Percentiles rank a stretch among this genome's conserved stretches.
phyloP scores from a whole-genome alignment of 1,140 invertebrate genomes.

The Lordiphosa mommai region DNA sequence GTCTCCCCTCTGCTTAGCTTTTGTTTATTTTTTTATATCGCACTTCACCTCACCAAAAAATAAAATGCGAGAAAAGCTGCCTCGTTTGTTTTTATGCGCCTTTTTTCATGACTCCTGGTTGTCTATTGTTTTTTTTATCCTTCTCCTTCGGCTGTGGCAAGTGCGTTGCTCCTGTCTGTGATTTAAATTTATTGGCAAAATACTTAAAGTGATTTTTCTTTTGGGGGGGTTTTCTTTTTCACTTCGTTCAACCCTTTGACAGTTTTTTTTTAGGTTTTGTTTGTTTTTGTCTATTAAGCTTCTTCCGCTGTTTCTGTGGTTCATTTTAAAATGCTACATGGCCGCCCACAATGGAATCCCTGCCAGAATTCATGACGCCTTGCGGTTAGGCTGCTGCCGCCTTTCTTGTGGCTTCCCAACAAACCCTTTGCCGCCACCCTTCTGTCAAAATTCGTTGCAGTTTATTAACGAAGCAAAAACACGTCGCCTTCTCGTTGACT shows the following conservation, averaged over 20 bases:
- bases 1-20: slow-evolving; percentile 6
- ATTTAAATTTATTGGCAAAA: slow-evolving; percentile 79
- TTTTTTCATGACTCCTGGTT: slow-evolving; percentile 3
- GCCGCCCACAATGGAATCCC: slow-evolving; percentile 32
- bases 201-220: slow-evolving; percentile 65
- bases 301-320: slow-evolving; percentile 19
- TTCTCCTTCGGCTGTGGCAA: neutral
- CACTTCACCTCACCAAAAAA: slow-evolving; percentile 13
- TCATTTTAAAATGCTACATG: slow-evolving; percentile 55
- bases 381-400: slow-evolving; percentile 52
- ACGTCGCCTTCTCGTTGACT: slow-evolving; percentile 54
- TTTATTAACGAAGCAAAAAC: slow-evolving; percentile 72
- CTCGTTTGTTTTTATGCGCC: slow-evolving; percentile 37
- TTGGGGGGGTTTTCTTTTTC: slow-evolving; percentile 8
- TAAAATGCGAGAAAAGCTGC: slow-evolving; percentile 2
- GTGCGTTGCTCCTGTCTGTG: slow-evolving; percentile 40
- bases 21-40: slow-evolving; percentile 37
- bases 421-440: neutral
- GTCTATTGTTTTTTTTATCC: slow-evolving; percentile 40
- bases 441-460: slow-evolving; percentile 56
- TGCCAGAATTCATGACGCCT: slow-evolving; percentile 45
- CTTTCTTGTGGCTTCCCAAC: slow-evolving; percentile 43
- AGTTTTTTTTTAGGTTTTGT: slow-evolving; percentile 39
- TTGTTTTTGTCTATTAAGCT: slow-evolving; percentile 40
- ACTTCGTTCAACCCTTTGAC: slow-evolving; percentile 49